A percentile compares a stretch with the other conserved stretches of the same genome.
These are phyloP conservation scores for Drosophila buzzatii DNA, from an alignment of 2,888 invertebrate species.

Conservation along the genomic window DNA sequence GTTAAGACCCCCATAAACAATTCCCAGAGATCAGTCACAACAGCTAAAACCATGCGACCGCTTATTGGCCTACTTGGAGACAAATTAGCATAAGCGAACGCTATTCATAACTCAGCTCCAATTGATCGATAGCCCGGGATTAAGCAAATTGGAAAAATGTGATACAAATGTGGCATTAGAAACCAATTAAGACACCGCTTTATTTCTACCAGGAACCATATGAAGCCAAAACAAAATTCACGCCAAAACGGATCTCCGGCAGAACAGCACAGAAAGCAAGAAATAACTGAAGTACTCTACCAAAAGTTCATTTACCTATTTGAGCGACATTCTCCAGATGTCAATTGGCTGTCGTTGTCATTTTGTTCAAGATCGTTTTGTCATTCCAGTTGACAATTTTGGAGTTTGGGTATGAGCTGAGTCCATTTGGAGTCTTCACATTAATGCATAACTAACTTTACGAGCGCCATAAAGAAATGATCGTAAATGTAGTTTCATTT, in stretches of 20 bases:
- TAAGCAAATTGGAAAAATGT: neutral
- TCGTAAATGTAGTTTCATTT: slow-evolving; percentile 39
- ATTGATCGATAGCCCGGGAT: slow-evolving; percentile 35
- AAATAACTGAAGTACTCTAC: slow-evolving; percentile 7
- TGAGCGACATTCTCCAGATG: neutral
- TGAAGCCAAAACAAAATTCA: slow-evolving; percentile 8
- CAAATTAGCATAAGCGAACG: slow-evolving; percentile 57
- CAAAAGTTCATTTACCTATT: slow-evolving; percentile 43
- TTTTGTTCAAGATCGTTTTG: slow-evolving; percentile 35
- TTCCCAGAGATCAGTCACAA: slow-evolving; percentile 33
- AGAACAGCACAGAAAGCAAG: neutral
- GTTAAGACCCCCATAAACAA: slow-evolving; percentile 46
- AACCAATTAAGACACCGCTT: slow-evolving; percentile 15
- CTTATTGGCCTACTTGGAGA: slow-evolving; percentile 57
- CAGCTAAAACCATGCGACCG: slow-evolving; percentile 22
- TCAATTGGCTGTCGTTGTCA: slow-evolving; percentile 8
- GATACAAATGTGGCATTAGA: slow-evolving; percentile 31
- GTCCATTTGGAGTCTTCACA: neutral
- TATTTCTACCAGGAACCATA: slow-evolving; percentile 22
- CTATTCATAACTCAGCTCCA: slow-evolving; percentile 28
- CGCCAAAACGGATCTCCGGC: slow-evolving; percentile 35
- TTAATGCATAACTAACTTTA: slow-evolving; percentile 28
- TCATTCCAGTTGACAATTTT: slow-evolving; percentile 37
- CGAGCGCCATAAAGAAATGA: slow-evolving; percentile 26
- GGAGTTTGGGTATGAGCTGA: neutral